Evolutionary conservation across 1,140 invertebrate genomes (phyloP).

Genomic region (Drosophila teissieri): DNA sequence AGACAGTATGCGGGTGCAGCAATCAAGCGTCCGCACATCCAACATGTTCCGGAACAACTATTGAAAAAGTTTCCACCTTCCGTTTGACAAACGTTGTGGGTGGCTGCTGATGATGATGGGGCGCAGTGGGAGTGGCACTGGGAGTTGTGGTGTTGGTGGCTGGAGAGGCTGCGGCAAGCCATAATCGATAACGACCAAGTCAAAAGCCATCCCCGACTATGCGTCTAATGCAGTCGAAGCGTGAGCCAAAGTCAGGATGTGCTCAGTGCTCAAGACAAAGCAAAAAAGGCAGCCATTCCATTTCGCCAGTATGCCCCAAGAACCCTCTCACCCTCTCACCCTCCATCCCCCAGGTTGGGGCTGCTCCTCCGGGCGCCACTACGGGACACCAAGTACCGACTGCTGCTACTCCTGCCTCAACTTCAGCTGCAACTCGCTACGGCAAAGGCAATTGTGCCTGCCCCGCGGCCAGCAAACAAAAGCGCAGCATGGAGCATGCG

Average conservation of each 20-base stretch:
- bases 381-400: slow-evolving; percentile 6
- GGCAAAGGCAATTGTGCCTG: slow-evolving; percentile 49
- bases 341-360: not conserved
- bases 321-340: not conserved
- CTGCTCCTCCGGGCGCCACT: slow-evolving; percentile 5
- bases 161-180: slow-evolving; percentile 47
- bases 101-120: not conserved
- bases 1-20: slow-evolving; percentile 46
- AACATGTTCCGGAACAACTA: slow-evolving; percentile 55
- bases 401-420: slow-evolving; percentile 7
- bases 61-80: slow-evolving; percentile 63
- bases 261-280: slow-evolving; percentile 27
- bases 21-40: slow-evolving; percentile 65
- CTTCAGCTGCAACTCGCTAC: slow-evolving; percentile 13
- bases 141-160: not conserved
- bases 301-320: not conserved
- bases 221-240: slow-evolving; percentile 45
- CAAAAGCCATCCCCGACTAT: slow-evolving; percentile 30
- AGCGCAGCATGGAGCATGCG: slow-evolving; percentile 58
- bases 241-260: slow-evolving; percentile 23
- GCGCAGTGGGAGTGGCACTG: not conserved
- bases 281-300: slow-evolving; percentile 11
- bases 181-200: slow-evolving; percentile 66
- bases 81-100: slow-evolving; percentile 18
- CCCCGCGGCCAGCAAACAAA: slow-evolving; percentile 73